phyloP scores from a whole-genome alignment of 2,797 vertebrate species.

The Propithecus perrieri region DNA sequence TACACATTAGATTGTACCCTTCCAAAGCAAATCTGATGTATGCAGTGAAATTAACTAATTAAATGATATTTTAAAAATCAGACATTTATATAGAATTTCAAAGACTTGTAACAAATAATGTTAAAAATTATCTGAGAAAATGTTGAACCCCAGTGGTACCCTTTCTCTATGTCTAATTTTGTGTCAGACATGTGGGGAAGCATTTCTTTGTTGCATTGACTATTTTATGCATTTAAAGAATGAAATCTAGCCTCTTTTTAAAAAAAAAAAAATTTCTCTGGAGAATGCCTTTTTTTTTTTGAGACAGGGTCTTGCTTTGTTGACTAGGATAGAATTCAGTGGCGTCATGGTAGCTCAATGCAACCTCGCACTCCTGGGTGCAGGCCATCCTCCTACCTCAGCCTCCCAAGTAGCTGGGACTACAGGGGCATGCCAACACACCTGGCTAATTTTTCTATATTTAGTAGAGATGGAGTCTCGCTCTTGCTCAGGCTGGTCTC shows the following conservation, averaged over 20 bases:
- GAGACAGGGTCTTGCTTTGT: neutral
- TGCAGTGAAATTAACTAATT: neutral
- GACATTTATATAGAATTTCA: neutral
- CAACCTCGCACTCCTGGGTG: neutral
- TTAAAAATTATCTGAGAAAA: neutral
- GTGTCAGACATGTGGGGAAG: neutral
- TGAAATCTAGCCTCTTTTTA: neutral
- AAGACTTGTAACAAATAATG: neutral
- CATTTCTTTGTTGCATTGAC: neutral
- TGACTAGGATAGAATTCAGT: neutral
- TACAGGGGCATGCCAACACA: too few species aligned
- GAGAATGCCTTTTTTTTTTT: neutral
- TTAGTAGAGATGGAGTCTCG: neutral
- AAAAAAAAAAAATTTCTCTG: neutral
- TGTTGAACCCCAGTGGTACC: neutral
- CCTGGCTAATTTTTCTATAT: neutral
- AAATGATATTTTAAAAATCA: neutral
- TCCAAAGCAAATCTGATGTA: conserved; percentile 1
- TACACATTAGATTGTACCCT: neutral
- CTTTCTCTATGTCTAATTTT: conserved; percentile 41
- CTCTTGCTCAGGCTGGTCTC: neutral
- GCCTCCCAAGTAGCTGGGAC: too few species aligned
- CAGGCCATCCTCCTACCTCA: neutral
- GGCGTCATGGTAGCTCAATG: neutral
- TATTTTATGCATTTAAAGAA: conserved; percentile 42